Evolutionary conservation across 2,113 vertebrate species (phyloP).

Genomic region (Stegostoma tigrinum): DNA sequence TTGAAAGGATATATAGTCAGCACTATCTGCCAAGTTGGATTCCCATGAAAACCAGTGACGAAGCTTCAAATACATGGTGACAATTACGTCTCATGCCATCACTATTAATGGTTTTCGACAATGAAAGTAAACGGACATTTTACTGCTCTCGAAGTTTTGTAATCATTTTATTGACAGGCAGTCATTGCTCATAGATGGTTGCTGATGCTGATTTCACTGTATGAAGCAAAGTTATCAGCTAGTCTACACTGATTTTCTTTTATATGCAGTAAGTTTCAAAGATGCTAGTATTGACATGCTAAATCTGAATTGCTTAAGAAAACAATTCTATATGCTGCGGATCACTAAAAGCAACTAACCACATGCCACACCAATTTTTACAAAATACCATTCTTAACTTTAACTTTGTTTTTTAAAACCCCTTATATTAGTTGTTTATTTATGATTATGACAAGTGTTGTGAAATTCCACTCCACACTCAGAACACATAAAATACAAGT

Average conservation of each 20-base stretch:
- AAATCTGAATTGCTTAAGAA: not conserved
- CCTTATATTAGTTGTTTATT: not conserved
- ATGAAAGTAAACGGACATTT: not conserved
- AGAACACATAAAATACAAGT: not conserved
- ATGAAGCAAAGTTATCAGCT: not conserved
- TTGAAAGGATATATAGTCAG: not conserved
- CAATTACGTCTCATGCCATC: not conserved
- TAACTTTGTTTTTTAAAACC: not conserved
- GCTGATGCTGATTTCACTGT: constrained; percentile 9
- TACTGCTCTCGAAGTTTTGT: not conserved
- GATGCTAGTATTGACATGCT: not conserved
- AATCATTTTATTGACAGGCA: not conserved
- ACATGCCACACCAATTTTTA: not conserved
- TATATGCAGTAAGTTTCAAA: not conserved
- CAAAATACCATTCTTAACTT: not conserved
- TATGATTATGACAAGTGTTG: not conserved
- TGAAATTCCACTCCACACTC: not conserved
- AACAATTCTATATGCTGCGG: not conserved
- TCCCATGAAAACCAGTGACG: not conserved
- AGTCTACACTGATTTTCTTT: not conserved
- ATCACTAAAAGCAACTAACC: not conserved
- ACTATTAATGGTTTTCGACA: not conserved
- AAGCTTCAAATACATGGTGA: constrained; percentile 5
- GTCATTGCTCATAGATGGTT: not conserved
- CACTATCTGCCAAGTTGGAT: not conserved